Evolutionary conservation across 2,113 vertebrate genomes (phyloP).

Genomic region (Takifugu flavidus): DNA sequence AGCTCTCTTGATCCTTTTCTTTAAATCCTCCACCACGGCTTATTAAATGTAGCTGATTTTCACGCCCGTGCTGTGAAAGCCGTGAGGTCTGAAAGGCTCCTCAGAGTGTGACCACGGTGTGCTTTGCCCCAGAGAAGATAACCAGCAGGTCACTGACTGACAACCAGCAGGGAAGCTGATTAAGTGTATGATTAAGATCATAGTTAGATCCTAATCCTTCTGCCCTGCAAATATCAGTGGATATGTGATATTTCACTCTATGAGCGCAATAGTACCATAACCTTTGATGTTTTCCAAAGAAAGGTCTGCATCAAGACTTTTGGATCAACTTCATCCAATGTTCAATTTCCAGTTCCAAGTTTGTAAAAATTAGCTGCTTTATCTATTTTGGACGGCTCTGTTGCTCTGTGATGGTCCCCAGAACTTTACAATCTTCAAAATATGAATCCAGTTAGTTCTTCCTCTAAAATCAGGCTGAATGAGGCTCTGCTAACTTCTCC

Average conservation of each 20-base stretch:
- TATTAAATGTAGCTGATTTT: conserved; percentile 74
- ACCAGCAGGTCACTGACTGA: conserved; percentile 21
- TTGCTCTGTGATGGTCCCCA: conserved; percentile 20
- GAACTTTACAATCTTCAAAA: conserved; percentile 43
- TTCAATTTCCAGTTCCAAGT: too few relatives aligned
- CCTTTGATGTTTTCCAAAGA: too few relatives aligned
- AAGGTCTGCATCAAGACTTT: too few relatives aligned
- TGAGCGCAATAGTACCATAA: too few relatives aligned
- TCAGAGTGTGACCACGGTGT: conserved; percentile 44
- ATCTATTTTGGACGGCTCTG: background rate
- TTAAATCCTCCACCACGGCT: conserved; percentile 67
- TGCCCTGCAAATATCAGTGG: background rate
- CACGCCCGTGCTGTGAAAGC: conserved; percentile 59
- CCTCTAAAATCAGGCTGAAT: conserved; percentile 53
- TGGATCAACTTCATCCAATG: too few relatives aligned
- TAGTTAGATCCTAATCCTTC: background rate
- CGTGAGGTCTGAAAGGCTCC: conserved; percentile 59
- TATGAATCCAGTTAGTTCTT: conserved; percentile 53
- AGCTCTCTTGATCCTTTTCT: conserved; percentile 67
- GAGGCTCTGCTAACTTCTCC: conserved; percentile 68
- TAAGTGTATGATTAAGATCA: background rate
- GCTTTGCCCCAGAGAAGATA: conserved; percentile 35
- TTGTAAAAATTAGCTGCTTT: too few relatives aligned
- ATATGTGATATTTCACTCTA: too few relatives aligned
- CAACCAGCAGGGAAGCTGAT: background rate